Evolutionary conservation across 2,888 invertebrate genomes (phyloP).

Genomic region (Anorthoa munda): DNA sequence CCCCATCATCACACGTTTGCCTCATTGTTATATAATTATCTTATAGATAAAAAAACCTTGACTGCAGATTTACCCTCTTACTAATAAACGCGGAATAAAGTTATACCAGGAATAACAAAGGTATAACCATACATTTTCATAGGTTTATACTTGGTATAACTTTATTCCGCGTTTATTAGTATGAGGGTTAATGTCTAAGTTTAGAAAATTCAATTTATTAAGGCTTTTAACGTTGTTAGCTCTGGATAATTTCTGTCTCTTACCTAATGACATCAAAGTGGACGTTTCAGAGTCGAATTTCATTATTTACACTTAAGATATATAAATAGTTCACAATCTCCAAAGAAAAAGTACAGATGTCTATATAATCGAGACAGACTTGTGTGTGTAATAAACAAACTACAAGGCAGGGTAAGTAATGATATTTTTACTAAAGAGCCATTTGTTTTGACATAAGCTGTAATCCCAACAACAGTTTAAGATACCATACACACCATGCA

Average conservation of each 20-base stretch:
- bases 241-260: background rate
- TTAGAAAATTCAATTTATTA: too few relatives aligned
- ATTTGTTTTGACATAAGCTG: background rate
- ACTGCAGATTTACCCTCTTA: too few relatives aligned
- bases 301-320: background rate
- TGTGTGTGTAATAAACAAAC: background rate
- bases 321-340: too few relatives aligned
- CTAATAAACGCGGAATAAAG: too few relatives aligned
- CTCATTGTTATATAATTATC: too few relatives aligned
- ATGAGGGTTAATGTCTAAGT: background rate
- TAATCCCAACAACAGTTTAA: background rate
- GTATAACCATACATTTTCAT: too few relatives aligned
- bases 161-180: too few relatives aligned
- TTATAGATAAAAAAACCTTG: too few relatives aligned
- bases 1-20: background rate
- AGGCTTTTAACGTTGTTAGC: background rate
- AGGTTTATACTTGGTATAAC: too few relatives aligned
- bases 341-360: background rate
- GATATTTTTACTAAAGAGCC: background rate
- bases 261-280: background rate
- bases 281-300: background rate
- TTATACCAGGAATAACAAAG: too few relatives aligned
- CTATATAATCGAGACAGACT: background rate
- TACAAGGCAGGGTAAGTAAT: background rate
- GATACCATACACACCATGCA: too few relatives aligned